phyloP scores from a whole-genome alignment of 2,113 vertebrate species.

The Mustela nigripes region DNA sequence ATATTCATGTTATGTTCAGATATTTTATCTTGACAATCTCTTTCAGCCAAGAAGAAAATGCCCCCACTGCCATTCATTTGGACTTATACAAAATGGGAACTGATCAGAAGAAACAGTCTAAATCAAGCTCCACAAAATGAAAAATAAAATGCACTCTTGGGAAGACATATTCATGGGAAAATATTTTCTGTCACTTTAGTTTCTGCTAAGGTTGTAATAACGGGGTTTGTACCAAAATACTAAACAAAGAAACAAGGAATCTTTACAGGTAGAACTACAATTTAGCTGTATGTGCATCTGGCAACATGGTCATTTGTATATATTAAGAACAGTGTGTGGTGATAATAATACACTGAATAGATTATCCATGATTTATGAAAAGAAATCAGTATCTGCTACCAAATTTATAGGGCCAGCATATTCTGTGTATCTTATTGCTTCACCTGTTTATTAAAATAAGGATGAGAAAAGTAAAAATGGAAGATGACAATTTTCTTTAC shows the following conservation, averaged over 20 bases:
- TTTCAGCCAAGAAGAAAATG: not conserved
- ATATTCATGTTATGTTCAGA: not conserved
- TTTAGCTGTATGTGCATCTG: not conserved
- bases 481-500: constrained; percentile 30
- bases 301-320: not conserved
- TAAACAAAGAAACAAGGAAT: not conserved
- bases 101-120: constrained; percentile 23
- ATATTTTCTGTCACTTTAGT: constrained; percentile 23
- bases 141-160: not conserved
- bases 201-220: not conserved
- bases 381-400: not conserved
- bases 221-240: not conserved
- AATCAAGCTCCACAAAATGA: not conserved
- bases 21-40: not conserved
- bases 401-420: constrained; percentile 14
- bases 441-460: constrained; percentile 47
- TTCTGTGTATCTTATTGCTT: not conserved
- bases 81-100: not conserved
- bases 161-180: not conserved
- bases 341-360: not conserved
- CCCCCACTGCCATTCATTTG: not conserved
- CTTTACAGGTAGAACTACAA: not conserved
- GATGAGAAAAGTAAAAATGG: constrained; percentile 36
- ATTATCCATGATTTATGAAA: not conserved
- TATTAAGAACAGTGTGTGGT: not conserved